These are phyloP conservation scores for Scartelaos histophorus DNA, from an alignment of 2,113 vertebrate species.

Conservation along the genomic window DNA sequence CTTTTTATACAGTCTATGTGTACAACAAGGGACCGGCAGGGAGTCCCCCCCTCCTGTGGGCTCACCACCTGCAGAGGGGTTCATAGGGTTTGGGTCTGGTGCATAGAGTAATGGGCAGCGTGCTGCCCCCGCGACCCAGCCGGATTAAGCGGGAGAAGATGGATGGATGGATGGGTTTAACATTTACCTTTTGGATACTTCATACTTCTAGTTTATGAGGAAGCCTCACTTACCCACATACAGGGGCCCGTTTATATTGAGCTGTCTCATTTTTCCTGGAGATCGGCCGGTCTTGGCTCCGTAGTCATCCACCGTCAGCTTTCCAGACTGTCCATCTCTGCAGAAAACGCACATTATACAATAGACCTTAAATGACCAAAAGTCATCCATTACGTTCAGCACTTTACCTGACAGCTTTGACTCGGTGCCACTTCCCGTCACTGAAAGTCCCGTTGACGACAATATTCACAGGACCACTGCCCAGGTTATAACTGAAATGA, in stretches of 20 bases:
- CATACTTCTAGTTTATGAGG: background rate
- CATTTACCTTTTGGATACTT: too few species aligned
- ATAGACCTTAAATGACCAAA: too few species aligned
- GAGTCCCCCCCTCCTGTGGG: too few species aligned
- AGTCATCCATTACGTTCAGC: too few species aligned
- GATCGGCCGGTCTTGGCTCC: slow-evolving; percentile 90
- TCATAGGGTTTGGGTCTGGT: too few species aligned
- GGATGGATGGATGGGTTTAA: too few species aligned
- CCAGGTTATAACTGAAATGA: slow-evolving; percentile 87
- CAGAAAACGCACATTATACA: slow-evolving; percentile 16
- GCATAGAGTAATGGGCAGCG: too few species aligned
- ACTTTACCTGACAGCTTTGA: slow-evolving; percentile 89
- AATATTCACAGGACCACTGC: slow-evolving; percentile 84
- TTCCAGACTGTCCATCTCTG: slow-evolving; percentile 92
- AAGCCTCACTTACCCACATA: slow-evolving; percentile 84
- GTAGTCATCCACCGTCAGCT: slow-evolving; percentile 93
- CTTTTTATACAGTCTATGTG: too few species aligned
- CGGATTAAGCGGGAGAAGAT: too few species aligned
- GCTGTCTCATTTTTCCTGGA: slow-evolving; percentile 91
- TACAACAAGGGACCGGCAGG: too few species aligned
- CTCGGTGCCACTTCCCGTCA: slow-evolving; percentile 91
- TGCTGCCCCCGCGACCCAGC: too few species aligned
- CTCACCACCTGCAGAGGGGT: too few species aligned
- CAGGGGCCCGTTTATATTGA: slow-evolving; percentile 90
- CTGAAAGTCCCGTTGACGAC: slow-evolving; percentile 88